Conservation (phyloP, 2,888 invertebrate genomes). For the Tetragonisca angustula region DNA sequence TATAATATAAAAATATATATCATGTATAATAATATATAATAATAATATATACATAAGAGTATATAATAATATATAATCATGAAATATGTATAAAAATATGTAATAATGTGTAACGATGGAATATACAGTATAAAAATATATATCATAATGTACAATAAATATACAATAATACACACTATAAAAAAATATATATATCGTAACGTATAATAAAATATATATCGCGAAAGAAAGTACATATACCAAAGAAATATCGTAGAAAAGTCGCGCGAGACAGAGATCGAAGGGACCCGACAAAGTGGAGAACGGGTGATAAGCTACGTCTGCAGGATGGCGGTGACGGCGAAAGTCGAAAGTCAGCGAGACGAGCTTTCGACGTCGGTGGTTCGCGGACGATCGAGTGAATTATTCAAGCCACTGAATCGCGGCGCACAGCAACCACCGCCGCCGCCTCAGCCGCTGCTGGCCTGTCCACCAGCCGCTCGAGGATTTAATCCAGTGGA, state of each 20-base stretch:
- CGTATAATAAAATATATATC: no score
- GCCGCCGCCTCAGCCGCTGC: slow-evolving; percentile 12
- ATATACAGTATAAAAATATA: no score
- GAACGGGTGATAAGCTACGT: slow-evolving; percentile 8
- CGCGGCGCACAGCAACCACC: slow-evolving; percentile 30
- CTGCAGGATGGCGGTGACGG: slow-evolving; percentile 13
- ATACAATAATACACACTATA: not conserved
- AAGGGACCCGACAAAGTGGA: not conserved
- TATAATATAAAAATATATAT: no score
- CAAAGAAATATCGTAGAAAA: not conserved
- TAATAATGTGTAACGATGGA: no score
- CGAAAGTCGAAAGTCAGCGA: slow-evolving; percentile 28
- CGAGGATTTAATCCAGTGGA: slow-evolving; percentile 38
- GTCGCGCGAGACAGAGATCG: not conserved
- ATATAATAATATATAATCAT: no score
- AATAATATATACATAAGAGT: no score
- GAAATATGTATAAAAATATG: no score
- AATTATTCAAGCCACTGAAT: slow-evolving; percentile 50
- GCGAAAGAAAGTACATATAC: no score
- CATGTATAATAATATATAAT: no score
- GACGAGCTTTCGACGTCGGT: slow-evolving; percentile 8
- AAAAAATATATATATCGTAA: not conserved
- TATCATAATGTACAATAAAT: no score
- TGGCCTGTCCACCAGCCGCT: not conserved
- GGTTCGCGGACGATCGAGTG: slow-evolving; percentile 18